A percentile compares a stretch with the other conserved stretches of the same genome.
phyloP scores from a whole-genome alignment of 2,113 vertebrate genomes.

The Ophthalmolycus amberensis region DNA sequence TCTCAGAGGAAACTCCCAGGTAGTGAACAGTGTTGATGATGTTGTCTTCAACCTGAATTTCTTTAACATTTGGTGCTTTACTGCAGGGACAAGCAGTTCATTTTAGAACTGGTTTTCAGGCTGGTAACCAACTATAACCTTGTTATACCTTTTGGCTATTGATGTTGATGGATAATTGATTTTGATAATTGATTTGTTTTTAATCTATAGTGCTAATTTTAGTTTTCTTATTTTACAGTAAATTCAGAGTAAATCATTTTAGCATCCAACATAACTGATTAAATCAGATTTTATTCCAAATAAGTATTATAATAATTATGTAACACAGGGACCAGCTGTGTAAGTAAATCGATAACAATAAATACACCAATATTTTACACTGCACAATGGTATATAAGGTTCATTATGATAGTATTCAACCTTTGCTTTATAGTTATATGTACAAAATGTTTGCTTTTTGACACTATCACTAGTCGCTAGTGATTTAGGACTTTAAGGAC shows the following conservation, averaged over 20 bases:
- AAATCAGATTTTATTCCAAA: not conserved
- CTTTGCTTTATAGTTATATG: not conserved
- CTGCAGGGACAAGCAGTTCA: not conserved
- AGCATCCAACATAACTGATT: not conserved
- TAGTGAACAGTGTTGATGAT: slow-evolving; percentile 18
- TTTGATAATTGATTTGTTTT: not conserved
- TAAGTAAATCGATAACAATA: not conserved
- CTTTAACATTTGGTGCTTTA: not conserved
- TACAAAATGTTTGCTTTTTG: not conserved
- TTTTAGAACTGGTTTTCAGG: not conserved
- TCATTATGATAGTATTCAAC: not conserved
- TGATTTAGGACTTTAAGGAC: not conserved
- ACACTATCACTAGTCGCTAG: not conserved
- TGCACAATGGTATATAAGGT: not conserved
- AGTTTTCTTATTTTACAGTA: not conserved
- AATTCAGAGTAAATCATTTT: not conserved
- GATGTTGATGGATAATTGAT: not conserved
- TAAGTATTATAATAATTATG: not conserved
- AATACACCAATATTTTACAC: not conserved
- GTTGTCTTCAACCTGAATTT: not conserved
- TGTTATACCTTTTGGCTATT: not conserved
- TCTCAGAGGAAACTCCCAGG: slow-evolving; percentile 78
- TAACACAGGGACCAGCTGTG: not conserved
- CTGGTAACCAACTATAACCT: not conserved
- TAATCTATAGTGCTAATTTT: not conserved